Base-by-base conservation (phyloP, 2,888 invertebrate species). In the Cosmia trapezina region DNA sequence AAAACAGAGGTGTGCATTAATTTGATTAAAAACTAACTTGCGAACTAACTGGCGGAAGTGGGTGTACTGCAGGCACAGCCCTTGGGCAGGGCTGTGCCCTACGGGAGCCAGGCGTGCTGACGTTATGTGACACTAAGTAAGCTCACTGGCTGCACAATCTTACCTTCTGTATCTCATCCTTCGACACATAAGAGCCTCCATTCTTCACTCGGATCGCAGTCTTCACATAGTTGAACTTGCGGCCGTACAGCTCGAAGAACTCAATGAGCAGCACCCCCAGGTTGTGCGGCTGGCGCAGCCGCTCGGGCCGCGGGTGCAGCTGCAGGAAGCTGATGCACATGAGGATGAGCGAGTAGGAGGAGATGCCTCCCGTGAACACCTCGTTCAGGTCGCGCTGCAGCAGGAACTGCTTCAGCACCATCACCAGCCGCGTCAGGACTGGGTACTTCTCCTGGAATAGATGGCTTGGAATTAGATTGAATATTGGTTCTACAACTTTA, bases 341-440 rank as follows among this genome's bases (percentile, higher is more conserved):
- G 86, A 99, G 97, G 93, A 99, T 99, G 88, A 99, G 97, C 91
- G 99, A 99, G 96, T 99, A 99, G 78, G 99, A 99, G 87, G 99
- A 99, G 94, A 99, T 99, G 93, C 99, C 99, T 83, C 99, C 99
- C 83, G 99, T 99, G 96, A 99, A 99, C 90, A 99, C 99, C 97
- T 99, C 99, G 96, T 99, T 99, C 91, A 99, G 97, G 96, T 99
- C 99, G 90, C 99, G 97, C 96, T 99, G 99, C 85, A 99, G 97
- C 84, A 99, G 97, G 96, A 99, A 99, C 97, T 99, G 99, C 96
- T 99, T 99, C 88, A 99, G 97, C 79, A 99, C 99, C 96, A 99
- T 98, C 90, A 99, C 99, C 91, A 99, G 96, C 90, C 99, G 99
- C 69, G 98, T 98, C 87, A 99, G 97, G 82, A 98, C 98, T 41